Conservation (phyloP, 2,113 vertebrate species). For the Prunella himalayana region DNA sequence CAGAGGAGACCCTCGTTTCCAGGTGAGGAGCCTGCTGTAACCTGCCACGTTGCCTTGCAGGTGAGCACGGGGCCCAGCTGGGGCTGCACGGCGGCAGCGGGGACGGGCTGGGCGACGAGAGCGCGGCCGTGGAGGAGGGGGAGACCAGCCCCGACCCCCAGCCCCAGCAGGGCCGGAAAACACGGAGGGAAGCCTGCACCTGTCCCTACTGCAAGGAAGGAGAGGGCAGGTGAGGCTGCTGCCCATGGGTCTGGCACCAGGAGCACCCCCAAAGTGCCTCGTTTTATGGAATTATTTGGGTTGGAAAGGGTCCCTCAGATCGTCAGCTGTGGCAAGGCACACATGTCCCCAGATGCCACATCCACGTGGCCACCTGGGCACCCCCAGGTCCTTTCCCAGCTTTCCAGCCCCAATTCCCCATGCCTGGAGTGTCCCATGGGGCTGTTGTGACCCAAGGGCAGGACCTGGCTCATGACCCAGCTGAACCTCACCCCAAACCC, state of each 20-base stretch:
- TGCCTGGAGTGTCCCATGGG: fast-evolving
- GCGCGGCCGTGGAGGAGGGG: constrained; percentile 80
- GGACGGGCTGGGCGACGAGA: constrained; percentile 84
- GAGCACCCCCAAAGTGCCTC: neutral
- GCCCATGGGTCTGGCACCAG: fast-evolving
- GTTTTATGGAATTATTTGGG: fast-evolving
- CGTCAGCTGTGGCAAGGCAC: neutral
- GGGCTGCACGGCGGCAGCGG: constrained; percentile 73
- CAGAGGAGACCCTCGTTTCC: too few species aligned
- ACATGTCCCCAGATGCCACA: neutral
- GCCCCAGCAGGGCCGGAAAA: constrained; percentile 82
- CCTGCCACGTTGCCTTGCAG: constrained; percentile 31
- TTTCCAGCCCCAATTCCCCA: neutral
- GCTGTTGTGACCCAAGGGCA: neutral
- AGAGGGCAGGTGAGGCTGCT: constrained; percentile 82
- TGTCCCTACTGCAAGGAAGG: constrained; percentile 97
- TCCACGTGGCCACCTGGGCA: neutral
- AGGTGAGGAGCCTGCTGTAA: fast-evolving
- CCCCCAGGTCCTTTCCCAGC: neutral
- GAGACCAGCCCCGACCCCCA: constrained; percentile 80
- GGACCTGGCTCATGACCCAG: neutral
- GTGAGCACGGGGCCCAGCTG: constrained; percentile 78
- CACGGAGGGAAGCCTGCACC: constrained; percentile 90
- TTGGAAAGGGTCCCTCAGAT: neutral
- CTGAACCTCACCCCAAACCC: too few species aligned